phyloP scores from a whole-genome alignment of 2,888 invertebrate genomes.

The Leucophenga montana region DNA sequence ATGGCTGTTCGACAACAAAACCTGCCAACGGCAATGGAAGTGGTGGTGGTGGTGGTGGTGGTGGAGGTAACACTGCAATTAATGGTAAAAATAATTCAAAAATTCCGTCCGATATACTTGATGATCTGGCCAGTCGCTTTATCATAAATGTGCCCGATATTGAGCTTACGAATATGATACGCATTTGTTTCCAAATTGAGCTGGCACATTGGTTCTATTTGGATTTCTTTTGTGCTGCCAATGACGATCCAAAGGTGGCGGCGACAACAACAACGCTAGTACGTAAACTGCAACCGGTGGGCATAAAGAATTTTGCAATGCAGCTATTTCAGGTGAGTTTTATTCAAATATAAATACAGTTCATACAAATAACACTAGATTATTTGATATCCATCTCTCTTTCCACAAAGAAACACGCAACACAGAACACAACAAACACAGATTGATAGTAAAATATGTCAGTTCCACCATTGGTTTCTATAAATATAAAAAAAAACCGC shows the following conservation, averaged over 20 bases:
- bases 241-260: slow-evolving; percentile 48
- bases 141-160: slow-evolving; percentile 95
- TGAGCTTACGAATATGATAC: slow-evolving; percentile 88
- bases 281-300: slow-evolving; percentile 78
- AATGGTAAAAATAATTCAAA: slow-evolving; percentile 54
- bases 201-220: slow-evolving; percentile 99
- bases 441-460: too few relatives aligned
- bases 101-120: slow-evolving; percentile 90
- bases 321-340: slow-evolving; percentile 84
- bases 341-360: not conserved
- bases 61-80: not conserved
- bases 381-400: too few relatives aligned
- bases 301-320: slow-evolving; percentile 88
- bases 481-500: too few relatives aligned
- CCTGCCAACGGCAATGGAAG: not conserved
- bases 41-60: slow-evolving; percentile 23
- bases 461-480: too few relatives aligned
- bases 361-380: too few relatives aligned
- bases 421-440: too few relatives aligned
- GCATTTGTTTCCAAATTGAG: slow-evolving; percentile 97
- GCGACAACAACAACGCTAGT: slow-evolving; percentile 68
- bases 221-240: slow-evolving; percentile 92
- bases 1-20: not conserved
- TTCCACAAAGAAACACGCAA: too few relatives aligned
- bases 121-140: slow-evolving; percentile 85